phyloP scores from a whole-genome alignment of 2,888 invertebrate genomes.

The Callinectes sapidus region DNA sequence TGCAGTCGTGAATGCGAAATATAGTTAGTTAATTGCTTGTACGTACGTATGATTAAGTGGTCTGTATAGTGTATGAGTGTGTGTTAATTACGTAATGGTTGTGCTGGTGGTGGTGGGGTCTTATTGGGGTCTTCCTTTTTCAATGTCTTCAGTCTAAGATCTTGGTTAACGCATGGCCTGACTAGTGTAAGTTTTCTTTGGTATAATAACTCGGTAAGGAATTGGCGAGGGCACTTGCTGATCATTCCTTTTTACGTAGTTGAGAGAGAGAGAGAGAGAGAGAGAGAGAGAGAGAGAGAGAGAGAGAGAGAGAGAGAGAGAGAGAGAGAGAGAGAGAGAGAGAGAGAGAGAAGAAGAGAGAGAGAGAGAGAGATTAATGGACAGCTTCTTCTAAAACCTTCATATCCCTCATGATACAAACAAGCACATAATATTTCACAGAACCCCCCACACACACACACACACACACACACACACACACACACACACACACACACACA shows the following conservation, averaged over 20 bases:
- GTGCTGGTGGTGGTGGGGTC: too few species aligned
- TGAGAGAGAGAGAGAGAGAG: not conserved
- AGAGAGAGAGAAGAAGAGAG: constrained; percentile 15
- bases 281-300: not conserved
- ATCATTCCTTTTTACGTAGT: not conserved
- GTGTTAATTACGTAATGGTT: not conserved
- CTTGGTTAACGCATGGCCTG: not conserved
- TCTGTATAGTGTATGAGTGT: not conserved
- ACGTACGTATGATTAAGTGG: not conserved
- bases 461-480: not conserved
- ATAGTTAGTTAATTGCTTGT: not conserved
- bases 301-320: constrained; percentile 18
- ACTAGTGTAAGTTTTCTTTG: not conserved
- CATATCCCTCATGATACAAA: not conserved
- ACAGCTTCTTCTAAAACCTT: not conserved
- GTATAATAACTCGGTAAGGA: not conserved
- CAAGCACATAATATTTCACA: not conserved
- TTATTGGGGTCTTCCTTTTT: too few species aligned
- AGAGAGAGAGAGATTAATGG: constrained; percentile 5
- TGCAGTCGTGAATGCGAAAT: not conserved
- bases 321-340: constrained; percentile 20
- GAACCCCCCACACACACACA: not conserved
- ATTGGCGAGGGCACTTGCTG: not conserved
- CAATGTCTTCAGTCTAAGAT: not conserved
- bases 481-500: not conserved